A percentile compares a stretch with the other conserved stretches of the same genome.
These are phyloP conservation scores for Netelia melanura DNA, from an alignment of 2,888 invertebrate species.

Conservation along the genomic window DNA sequence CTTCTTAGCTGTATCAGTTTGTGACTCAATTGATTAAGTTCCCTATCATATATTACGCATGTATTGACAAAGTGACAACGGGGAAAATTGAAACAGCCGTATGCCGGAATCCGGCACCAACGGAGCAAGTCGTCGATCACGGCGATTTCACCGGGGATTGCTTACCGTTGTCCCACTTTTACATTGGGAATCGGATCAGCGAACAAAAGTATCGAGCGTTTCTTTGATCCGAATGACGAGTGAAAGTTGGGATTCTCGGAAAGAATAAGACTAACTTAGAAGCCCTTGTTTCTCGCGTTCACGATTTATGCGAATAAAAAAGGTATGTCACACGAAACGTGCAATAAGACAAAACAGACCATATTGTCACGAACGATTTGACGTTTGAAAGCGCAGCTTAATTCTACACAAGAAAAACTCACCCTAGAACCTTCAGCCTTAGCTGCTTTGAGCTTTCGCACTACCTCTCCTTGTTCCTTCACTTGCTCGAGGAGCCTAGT, in stretches of 20 bases:
- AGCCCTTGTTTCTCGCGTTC: background rate
- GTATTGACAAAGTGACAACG: background rate
- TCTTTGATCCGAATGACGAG: background rate
- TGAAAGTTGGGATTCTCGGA: conserved; percentile 33
- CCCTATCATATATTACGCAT: background rate
- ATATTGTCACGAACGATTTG: conserved; percentile 22
- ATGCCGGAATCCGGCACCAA: conserved; percentile 5
- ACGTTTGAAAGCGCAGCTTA: background rate
- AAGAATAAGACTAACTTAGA: background rate
- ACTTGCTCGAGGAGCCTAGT: conserved; percentile 87
- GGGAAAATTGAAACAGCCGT: background rate
- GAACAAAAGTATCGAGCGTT: conserved; percentile 5
- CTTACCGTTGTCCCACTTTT: conserved; percentile 4
- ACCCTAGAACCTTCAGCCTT: conserved; percentile 93
- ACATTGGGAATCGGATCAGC: background rate
- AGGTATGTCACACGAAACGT: background rate
- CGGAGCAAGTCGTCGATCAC: background rate
- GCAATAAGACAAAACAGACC: background rate
- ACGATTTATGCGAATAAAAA: background rate
- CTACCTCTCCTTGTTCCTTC: conserved; percentile 92
- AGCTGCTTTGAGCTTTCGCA: conserved; percentile 92
- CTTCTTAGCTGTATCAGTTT: background rate
- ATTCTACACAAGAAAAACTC: conserved; percentile 70
- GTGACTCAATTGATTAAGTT: background rate
- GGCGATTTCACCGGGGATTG: conserved; percentile 3